Base-by-base conservation (phyloP, 2,113 vertebrate genomes). In the Motacilla tschutschensis region DNA sequence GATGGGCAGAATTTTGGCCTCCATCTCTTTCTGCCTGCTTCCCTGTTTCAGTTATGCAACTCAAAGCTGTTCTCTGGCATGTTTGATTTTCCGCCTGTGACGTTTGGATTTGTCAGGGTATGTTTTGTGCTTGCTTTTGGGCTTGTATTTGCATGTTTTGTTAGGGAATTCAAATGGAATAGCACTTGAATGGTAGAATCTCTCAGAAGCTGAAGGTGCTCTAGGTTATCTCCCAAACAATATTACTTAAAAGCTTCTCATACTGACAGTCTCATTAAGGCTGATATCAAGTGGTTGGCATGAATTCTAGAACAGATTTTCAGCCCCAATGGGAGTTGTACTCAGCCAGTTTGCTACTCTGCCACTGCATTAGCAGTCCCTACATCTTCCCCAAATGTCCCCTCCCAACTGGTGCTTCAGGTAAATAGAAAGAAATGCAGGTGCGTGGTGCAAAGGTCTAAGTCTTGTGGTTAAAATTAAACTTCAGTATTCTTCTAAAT, bases 251-350 rank as follows among this genome's bases (percentile, higher is more conserved):
- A 88, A 65, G 47, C 74, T 66, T 89, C 59, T 79, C 54, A 31
- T 90, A 47, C 74, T 69, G 90, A 46, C 58, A 59, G 2, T 47
- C 77, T 64, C 65, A 58, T 89, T 95, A 57, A 91, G 92, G 64
- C 66, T 86, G 90, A 26, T 93, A 69, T 31, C 65, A 85, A 83
- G 28, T 65, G 78, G 35, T 91, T 95, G 91, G 87, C 89, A 65
- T 67, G 50, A 80, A 54, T 71, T 89, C 35, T 64, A 63, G 84
- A 94, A 85, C 84, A 94, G 79, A 91, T 93, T 93, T 94, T 40
- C 72, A 55, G 66, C 83, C 75, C 72, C 48, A 64, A 44, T 80
- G 76, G 92, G 80, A 93, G 67, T 65, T 66, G 18, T 35, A 16
- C 26, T 89, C 75, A 59, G 81, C 48, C 69, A 36, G 36, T 14